Evolutionary conservation across 2,888 invertebrate genomes (phyloP).

Genomic region (Sarcophaga rosellei): DNA sequence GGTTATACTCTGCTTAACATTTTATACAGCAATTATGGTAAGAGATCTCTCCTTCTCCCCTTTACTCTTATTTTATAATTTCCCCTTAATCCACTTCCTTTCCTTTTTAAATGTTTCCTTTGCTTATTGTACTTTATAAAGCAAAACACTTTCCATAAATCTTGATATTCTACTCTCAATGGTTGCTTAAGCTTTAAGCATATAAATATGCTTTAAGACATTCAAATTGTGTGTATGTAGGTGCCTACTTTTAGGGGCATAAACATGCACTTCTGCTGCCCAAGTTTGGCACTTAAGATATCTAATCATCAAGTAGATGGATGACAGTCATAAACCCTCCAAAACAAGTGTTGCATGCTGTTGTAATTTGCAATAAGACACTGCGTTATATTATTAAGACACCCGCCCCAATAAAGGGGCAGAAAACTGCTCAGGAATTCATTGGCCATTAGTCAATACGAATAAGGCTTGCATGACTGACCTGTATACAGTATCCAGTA

Average conservation of each 20-base stretch:
- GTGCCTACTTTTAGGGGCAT: constrained; percentile 49
- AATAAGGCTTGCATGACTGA: no score
- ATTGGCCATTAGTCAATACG: no score
- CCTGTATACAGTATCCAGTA: no score
- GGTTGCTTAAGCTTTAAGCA: not conserved
- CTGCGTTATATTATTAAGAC: not conserved
- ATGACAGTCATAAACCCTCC: constrained; percentile 35
- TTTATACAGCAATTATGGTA: constrained; percentile 92
- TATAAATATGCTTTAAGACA: not conserved
- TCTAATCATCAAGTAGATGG: constrained; percentile 46
- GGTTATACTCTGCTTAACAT: constrained; percentile 99
- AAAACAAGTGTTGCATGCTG: constrained; percentile 27
- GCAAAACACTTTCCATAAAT: no score
- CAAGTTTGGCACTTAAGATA: constrained; percentile 40
- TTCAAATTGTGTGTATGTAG: constrained; percentile 45
- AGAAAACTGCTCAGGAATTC: no score
- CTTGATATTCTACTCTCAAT: not conserved
- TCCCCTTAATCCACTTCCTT: not conserved
- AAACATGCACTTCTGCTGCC: constrained; percentile 17
- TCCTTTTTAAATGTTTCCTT: no score
- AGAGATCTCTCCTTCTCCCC: constrained; percentile 35
- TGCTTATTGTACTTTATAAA: no score
- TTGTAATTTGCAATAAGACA: constrained; percentile 37
- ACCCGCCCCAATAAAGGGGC: not conserved
- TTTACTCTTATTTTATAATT: not conserved